Conservation (phyloP, 2,888 invertebrate genomes). For the Drosophila siamana region DNA sequence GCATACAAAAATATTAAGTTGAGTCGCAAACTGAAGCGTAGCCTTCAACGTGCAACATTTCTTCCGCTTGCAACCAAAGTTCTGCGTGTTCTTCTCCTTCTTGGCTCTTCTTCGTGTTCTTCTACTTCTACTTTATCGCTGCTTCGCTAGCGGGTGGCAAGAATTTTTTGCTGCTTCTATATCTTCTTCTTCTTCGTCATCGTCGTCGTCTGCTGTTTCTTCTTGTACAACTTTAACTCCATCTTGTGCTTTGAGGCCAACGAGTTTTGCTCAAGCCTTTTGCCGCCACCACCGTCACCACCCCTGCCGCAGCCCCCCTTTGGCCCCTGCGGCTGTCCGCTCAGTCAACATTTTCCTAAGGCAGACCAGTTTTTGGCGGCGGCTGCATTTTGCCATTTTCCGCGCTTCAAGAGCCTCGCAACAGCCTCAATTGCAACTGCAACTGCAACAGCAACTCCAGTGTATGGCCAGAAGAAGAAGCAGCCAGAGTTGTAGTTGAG, state of each 20-base stretch:
- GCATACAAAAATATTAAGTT: neutral
- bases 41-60: conserved; percentile 51
- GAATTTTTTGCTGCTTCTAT: conserved; percentile 24
- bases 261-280: conserved; percentile 65
- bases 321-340: conserved; percentile 1
- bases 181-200: conserved; percentile 9
- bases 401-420: conserved; percentile 59
- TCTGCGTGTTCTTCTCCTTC: conserved; percentile 13
- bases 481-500: conserved; percentile 4
- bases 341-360: conserved; percentile 64
- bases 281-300: neutral
- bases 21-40: conserved; percentile 27
- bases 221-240: conserved; percentile 49
- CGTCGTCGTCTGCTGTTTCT: conserved; percentile 25
- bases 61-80: conserved; percentile 59
- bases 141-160: neutral
- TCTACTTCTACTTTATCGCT: conserved; percentile 16
- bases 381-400: conserved; percentile 76
- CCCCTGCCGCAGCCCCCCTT: conserved; percentile 8
- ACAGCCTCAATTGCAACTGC: conserved; percentile 10
- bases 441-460: neutral
- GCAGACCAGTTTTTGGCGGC: conserved; percentile 74
- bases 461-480: conserved; percentile 17
- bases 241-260: conserved; percentile 69
- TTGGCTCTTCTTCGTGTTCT: conserved; percentile 5